Conservation (phyloP, 1,140 invertebrate species). For the Drosophila baimaii region DNA sequence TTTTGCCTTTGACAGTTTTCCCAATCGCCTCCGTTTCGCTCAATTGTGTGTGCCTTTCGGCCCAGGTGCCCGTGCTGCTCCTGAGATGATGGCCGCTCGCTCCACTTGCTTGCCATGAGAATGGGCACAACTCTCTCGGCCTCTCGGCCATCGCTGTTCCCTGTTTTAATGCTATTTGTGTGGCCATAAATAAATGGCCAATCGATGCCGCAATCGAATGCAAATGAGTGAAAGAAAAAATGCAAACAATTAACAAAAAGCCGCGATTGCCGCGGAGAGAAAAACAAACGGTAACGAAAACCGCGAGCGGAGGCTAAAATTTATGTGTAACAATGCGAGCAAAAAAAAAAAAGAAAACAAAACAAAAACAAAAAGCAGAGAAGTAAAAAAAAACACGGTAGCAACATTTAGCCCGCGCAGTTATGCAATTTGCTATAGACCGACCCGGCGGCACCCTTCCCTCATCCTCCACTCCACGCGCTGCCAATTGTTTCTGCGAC, state of each 20-base stretch:
- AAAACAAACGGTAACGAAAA: constrained; percentile 50
- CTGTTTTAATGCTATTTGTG: constrained; percentile 26
- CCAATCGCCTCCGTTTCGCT: constrained; percentile 33
- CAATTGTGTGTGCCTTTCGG: constrained; percentile 2
- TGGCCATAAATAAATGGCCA: constrained; percentile 70
- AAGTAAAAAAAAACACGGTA: constrained; percentile 33
- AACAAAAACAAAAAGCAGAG: constrained; percentile 15
- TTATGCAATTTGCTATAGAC: constrained; percentile 63
- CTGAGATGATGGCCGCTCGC: constrained; percentile 10
- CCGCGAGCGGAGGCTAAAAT: constrained; percentile 50
- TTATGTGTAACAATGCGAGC: constrained; percentile 71
- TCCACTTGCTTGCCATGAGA: constrained; percentile 56
- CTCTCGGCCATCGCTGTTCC: not conserved
- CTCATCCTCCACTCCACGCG: not conserved
- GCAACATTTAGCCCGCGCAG: constrained; percentile 59
- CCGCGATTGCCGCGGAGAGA: constrained; percentile 33
- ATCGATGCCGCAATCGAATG: constrained; percentile 78
- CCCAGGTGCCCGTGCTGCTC: not conserved
- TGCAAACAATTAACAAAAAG: constrained; percentile 70
- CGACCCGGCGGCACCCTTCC: constrained; percentile 7
- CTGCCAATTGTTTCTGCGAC: constrained; percentile 67
- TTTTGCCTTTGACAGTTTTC: constrained; percentile 42
- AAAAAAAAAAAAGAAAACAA: constrained; percentile 46
- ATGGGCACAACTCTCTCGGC: constrained; percentile 47
- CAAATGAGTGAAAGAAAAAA: constrained; percentile 77